Evolutionary conservation across 2,888 invertebrate species (phyloP).

Genomic region (Leucania comma): DNA sequence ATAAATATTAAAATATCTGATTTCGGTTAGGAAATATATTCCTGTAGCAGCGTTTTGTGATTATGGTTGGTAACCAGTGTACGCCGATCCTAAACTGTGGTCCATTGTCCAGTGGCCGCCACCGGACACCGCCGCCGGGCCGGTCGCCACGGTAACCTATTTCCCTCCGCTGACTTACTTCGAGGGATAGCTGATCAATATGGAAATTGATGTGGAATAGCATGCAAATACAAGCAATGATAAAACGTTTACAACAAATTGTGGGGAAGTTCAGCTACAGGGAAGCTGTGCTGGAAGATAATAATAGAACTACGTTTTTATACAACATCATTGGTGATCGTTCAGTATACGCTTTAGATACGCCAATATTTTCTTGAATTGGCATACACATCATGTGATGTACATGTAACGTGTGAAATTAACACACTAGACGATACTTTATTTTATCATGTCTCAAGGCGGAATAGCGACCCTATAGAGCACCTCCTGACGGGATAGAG

Average conservation of each 20-base stretch:
- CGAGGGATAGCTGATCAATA: slow-evolving; percentile 53
- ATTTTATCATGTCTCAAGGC: too few species aligned
- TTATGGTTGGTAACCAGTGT: too few species aligned
- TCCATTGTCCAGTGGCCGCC: neutral
- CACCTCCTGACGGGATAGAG: too few species aligned
- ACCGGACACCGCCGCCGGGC: neutral
- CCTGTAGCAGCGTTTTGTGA: too few species aligned
- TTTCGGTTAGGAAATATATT: too few species aligned
- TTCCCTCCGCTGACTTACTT: slow-evolving; percentile 40
- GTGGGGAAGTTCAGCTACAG: neutral
- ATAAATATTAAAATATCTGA: too few species aligned
- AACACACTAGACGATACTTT: too few species aligned
- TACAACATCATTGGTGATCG: neutral
- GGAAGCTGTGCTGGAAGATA: neutral
- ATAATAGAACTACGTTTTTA: neutral
- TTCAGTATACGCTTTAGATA: neutral
- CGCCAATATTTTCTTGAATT: too few species aligned
- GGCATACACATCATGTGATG: too few species aligned
- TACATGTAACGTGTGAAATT: too few species aligned
- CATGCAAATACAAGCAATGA: slow-evolving; percentile 45
- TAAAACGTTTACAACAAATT: slow-evolving; percentile 22
- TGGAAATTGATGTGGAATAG: slow-evolving; percentile 55
- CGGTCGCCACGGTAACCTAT: slow-evolving; percentile 31
- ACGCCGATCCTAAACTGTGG: too few species aligned
- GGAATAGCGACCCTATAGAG: too few species aligned